Evolutionary conservation across 2,888 invertebrate species (phyloP).

Genomic region (Brenthis hecate): DNA sequence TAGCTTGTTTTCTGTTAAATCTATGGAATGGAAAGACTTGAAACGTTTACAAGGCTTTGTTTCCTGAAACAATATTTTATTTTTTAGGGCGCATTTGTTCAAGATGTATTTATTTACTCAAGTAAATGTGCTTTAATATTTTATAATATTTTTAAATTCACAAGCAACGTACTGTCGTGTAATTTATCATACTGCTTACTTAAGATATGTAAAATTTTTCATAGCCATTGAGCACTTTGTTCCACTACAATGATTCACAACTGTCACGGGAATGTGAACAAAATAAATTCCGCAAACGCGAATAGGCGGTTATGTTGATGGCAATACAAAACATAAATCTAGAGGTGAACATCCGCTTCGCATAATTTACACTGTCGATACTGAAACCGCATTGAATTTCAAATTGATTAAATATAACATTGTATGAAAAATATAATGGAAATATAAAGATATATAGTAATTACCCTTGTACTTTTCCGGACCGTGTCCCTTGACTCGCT

Average conservation of each 20-base stretch:
- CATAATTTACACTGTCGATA: slow-evolving; percentile 37
- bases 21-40: slow-evolving; percentile 32
- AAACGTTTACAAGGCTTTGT: slow-evolving; percentile 31
- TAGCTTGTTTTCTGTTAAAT: slow-evolving; percentile 35
- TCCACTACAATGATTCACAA: background rate
- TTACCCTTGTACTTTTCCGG: slow-evolving; percentile 32
- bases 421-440: background rate
- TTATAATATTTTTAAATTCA: background rate
- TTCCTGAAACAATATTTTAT: slow-evolving; percentile 33
- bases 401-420: slow-evolving; percentile 3
- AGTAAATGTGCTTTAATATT: background rate
- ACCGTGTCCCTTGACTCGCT: slow-evolving; percentile 34
- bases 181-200: background rate
- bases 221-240: background rate
- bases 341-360: slow-evolving; percentile 42
- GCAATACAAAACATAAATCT: slow-evolving; percentile 43
- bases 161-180: background rate
- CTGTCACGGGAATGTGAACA: slow-evolving; percentile 11
- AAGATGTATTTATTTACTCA: slow-evolving; percentile 16
- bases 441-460: slow-evolving; percentile 32
- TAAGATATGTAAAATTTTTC: slow-evolving; percentile 9
- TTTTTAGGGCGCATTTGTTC: slow-evolving; percentile 21
- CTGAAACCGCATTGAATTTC: slow-evolving; percentile 20
- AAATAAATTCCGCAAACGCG: slow-evolving; percentile 28
- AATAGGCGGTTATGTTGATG: slow-evolving; percentile 34